A percentile compares a stretch with the other conserved stretches of the same genome.
phyloP scores from a whole-genome alignment of 2,797 vertebrate species.

The Ctenochaetus hawaiiensis region DNA sequence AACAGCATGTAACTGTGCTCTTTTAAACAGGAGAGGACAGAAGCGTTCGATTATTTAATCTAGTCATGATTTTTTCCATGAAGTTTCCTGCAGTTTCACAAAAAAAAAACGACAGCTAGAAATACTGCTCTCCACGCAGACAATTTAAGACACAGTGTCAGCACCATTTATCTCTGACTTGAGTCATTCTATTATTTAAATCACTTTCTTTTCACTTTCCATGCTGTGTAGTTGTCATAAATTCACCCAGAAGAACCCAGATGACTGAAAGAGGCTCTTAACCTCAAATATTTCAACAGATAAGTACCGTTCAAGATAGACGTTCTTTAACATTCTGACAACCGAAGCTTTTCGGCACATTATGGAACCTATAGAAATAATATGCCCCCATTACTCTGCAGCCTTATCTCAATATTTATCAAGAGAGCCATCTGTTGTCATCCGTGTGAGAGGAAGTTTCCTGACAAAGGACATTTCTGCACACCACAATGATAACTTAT shows the following conservation, averaged over 20 bases:
- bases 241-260: background rate
- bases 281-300: background rate
- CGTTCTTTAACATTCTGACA: constrained; percentile 19
- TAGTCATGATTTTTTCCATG: background rate
- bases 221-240: background rate
- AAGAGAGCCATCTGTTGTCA: background rate
- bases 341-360: background rate
- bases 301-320: background rate
- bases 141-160: background rate
- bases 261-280: background rate
- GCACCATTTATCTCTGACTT: background rate
- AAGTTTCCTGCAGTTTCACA: background rate
- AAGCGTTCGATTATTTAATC: background rate
- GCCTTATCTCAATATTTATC: constrained; percentile 18
- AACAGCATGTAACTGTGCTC: background rate
- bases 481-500: background rate
- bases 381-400: background rate
- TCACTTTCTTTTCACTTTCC: background rate
- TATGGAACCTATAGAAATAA: background rate
- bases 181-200: too few relatives aligned
- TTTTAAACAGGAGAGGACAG: background rate
- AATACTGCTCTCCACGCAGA: background rate
- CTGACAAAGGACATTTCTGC: background rate
- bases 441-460: background rate
- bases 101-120: background rate